Conservation (phyloP, 2,797 vertebrate species). For the Tragelaphus oryx region DNA sequence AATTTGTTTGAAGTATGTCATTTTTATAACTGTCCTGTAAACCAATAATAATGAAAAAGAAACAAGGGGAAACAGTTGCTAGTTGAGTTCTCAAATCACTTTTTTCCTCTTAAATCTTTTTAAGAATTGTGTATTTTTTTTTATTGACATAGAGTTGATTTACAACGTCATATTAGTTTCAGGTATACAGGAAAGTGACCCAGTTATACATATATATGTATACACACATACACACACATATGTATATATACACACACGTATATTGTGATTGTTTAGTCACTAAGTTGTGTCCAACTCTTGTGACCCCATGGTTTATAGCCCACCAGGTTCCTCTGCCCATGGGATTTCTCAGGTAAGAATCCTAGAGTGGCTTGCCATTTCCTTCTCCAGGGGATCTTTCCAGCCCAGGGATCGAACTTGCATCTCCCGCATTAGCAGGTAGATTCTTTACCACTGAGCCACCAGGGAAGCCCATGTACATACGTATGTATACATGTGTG, state of each 20-base stretch:
- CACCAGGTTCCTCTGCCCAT: neutral
- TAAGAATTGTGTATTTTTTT: neutral
- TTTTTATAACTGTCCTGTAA: constrained; percentile 11
- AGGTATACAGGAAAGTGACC: neutral
- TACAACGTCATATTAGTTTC: neutral
- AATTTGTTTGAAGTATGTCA: constrained; percentile 6
- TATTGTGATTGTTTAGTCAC: neutral
- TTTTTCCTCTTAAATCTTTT: neutral
- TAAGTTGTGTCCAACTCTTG: neutral
- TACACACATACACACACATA: neutral
- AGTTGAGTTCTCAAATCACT: neutral
- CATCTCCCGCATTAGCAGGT: neutral
- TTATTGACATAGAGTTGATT: neutral
- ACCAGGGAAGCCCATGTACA: neutral
- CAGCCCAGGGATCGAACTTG: neutral
- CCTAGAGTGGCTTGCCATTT: neutral
- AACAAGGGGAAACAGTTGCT: neutral
- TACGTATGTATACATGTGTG: neutral
- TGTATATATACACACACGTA: neutral
- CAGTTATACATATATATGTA: neutral
- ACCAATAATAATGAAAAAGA: constrained; percentile 35
- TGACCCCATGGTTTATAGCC: neutral
- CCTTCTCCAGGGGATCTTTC: neutral
- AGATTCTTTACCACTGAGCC: neutral
- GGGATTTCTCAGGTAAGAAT: neutral